Base-by-base conservation (phyloP, 2,888 invertebrate species). In the Slavum lentiscoides region DNA sequence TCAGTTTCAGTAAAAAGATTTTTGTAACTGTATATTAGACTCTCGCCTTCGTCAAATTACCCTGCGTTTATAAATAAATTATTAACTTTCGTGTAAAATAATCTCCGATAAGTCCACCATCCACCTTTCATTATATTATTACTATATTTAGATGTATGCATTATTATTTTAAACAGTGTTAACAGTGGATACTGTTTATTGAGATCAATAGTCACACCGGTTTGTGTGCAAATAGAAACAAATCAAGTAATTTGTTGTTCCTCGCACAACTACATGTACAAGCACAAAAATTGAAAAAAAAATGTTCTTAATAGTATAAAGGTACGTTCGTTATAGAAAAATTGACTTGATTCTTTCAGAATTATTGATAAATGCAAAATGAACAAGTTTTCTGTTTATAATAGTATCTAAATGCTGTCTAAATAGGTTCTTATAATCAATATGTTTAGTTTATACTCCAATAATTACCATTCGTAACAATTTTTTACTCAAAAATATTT, bases 281-380 rank as follows among this genome's bases (percentile, higher is more conserved):
- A 75, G 66, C 58, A 76, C 30, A 64, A 62, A 67, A 39, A 58
- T 49, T 13, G 55, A 68, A 68, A 43, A 13, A 76, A 59, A 49
- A n/a, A 74, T 3, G 43, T 59, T 76, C 67, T 68, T 67, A 76
- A 68, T 68, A 76, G 49, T 68, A 74, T 21, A 19, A 66, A 76
- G 75, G 43, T 68, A 76, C 59, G 9, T 76, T 59, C 30, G 9
- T 76, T 59, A 76, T 59, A 76, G 59, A 68, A 30, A 30, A 76
- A 76, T 76, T 76, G 75, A 76, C 75, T 68, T 3, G n/a, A 49
- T 76, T 76, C 23, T 68, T 59, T 76, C 59, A 76, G 43, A 76
- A n/a, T 67, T 68, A 59, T 67, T n/a, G 67, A 19, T 75, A 76
- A 76, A 76, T 76, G 75, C 75, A 76, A 68, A 76, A 58, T 30